phyloP scores from a whole-genome alignment of 2,113 vertebrate genomes.

The Megaceryle maxima region DNA sequence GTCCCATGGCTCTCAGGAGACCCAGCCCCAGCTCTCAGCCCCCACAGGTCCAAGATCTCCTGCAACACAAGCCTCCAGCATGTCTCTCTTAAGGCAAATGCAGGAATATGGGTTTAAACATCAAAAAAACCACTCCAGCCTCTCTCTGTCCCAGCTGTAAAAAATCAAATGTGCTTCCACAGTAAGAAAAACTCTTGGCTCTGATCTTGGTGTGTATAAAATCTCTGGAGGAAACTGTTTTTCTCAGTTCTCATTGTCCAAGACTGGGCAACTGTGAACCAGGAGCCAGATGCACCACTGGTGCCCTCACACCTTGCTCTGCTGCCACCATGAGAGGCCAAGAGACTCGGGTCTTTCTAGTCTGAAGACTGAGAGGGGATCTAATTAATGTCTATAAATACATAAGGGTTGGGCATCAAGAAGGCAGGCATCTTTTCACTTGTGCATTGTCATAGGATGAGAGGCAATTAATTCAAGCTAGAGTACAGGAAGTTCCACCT shows the following conservation, averaged over 20 bases:
- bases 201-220: slow-evolving; percentile 4
- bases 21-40: not conserved
- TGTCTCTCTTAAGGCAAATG: not conserved
- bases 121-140: not conserved
- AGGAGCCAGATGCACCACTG: not conserved
- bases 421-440: no score
- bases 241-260: not conserved
- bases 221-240: not conserved
- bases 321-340: not conserved
- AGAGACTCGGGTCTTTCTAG: no score
- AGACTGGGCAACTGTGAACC: not conserved
- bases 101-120: not conserved
- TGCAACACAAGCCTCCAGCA: not conserved
- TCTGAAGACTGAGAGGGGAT: no score
- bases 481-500: no score
- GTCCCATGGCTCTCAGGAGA: not conserved
- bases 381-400: no score
- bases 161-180: not conserved
- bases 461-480: no score
- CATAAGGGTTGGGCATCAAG: no score
- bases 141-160: not conserved
- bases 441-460: no score
- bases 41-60: not conserved
- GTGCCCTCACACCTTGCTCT: not conserved
- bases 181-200: not conserved